Conservation (phyloP, 92 coral and sea anemone species). For the Zoanthus gigantus region DNA sequence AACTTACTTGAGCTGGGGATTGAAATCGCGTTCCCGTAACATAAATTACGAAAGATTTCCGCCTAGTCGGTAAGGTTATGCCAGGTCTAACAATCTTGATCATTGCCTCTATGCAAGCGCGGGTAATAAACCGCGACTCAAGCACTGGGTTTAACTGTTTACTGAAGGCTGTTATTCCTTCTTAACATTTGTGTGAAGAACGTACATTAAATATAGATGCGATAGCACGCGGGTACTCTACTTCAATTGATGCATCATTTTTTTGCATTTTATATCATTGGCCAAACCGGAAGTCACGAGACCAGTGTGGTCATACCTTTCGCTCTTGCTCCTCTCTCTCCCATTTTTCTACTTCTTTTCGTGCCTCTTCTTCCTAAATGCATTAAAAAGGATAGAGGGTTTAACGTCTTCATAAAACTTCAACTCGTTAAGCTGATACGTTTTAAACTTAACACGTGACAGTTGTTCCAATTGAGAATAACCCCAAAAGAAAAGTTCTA, state of each 20-base stretch:
- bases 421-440: not conserved
- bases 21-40: slow-evolving; percentile 75
- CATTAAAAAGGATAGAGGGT: slow-evolving; percentile 25
- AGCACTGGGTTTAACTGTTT: not conserved
- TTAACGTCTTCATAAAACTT: not conserved
- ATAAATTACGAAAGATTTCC: slow-evolving; percentile 67
- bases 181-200: too few species aligned
- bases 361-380: slow-evolving; percentile 81
- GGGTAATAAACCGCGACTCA: not conserved
- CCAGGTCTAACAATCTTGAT: slow-evolving; percentile 8
- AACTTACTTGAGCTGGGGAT: slow-evolving; percentile 62
- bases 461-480: not conserved
- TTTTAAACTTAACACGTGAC: too few species aligned
- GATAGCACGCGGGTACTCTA: too few species aligned
- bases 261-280: not conserved
- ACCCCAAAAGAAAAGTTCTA: not conserved
- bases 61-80: slow-evolving; percentile 47
- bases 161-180: not conserved
- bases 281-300: slow-evolving; percentile 22
- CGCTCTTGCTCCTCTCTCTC: slow-evolving; percentile 83
- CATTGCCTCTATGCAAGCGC: not conserved
- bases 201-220: too few species aligned
- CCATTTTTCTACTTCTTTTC: slow-evolving; percentile 80
- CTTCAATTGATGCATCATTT: too few species aligned
- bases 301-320: slow-evolving; percentile 58